phyloP scores from a whole-genome alignment of 1,140 invertebrate genomes.

The Magallana ariakensis region DNA sequence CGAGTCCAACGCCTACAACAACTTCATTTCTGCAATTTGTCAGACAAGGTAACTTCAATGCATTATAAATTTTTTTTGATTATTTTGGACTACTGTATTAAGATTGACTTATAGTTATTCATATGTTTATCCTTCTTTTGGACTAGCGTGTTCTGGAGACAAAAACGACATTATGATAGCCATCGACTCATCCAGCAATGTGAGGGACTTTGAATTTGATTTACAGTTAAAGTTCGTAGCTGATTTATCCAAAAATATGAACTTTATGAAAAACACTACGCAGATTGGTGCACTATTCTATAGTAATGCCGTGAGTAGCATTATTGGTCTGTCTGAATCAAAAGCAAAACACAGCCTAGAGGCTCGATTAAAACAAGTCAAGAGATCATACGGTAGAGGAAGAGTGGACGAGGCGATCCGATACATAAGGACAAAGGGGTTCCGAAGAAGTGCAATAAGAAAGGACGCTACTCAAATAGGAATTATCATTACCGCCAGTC shows the following conservation, averaged over 20 bases:
- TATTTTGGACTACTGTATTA: background rate
- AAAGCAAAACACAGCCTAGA: conserved; percentile 48
- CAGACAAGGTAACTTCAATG: conserved; percentile 35
- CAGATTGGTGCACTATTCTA: conserved; percentile 63
- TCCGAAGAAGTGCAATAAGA: conserved; percentile 58
- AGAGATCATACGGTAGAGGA: conserved; percentile 50
- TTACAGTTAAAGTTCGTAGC: conserved; percentile 63
- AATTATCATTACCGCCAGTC: conserved; percentile 59
- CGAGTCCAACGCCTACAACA: background rate
- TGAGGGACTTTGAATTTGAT: conserved; percentile 60
- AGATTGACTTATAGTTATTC: background rate
- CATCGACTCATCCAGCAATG: conserved; percentile 64
- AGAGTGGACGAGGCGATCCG: conserved; percentile 59
- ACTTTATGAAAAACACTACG: conserved; percentile 56
- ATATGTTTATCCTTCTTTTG: conserved; percentile 16
- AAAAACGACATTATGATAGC: conserved; percentile 67
- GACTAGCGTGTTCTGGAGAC: conserved; percentile 61
- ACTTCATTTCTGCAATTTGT: conserved; percentile 45
- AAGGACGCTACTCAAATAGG: conserved; percentile 60
- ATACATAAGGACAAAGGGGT: conserved; percentile 65
- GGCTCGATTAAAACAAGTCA: conserved; percentile 49
- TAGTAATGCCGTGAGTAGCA: conserved; percentile 55
- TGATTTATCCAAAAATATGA: conserved; percentile 58
- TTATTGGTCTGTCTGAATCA: conserved; percentile 61
- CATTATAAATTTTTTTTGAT: background rate